Evolutionary conservation across 2,113 vertebrate species (phyloP), one percentile per base, ranked within the genome.

Genomic region (Ovis canadensis): DNA sequence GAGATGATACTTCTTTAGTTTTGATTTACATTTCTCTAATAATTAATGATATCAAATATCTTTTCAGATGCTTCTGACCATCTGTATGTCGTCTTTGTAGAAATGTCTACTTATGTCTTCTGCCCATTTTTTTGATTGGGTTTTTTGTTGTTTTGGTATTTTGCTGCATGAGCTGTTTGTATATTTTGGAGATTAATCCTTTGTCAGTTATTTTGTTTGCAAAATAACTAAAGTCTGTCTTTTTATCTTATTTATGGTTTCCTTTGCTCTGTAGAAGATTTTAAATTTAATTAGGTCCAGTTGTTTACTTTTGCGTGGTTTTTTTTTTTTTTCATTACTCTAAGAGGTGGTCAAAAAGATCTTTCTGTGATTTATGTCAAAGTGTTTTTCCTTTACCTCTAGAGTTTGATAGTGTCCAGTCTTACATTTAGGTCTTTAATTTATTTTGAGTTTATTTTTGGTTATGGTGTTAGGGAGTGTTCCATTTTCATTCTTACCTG

Each of bases 231-330:
- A 43, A 23, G 3, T 23, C 12, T 77, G 14, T 62, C 21, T 43
- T 40, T 27, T 27, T 43, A 21, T 7, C 21, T 14, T 77, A 23
- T 27, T 77, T 43, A 7, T 77, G 11, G 36, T 43, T 77, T 43
- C 23, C 36, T 77, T 77, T 77, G 23, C 11, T 14, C 23, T 77
- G 36, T 6, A 77, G 21, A 71, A 71, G 67, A 4, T 36, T 36
- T 71, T 71, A 36, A 71, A 17, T 71, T 71, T 36, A 36, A 71
- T 71, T 36, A 71, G 9, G 67, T 71, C 67, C n/a, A 10, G 10
- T 71, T 71, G 67, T 36, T 21, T 71, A 71, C 21, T 71, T 71
- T 36, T 36, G n/a, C 1, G 0, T n/a, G 1, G 4, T 36, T 36
- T 36, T 36, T 36, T 36, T 36, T 36, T 36, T 36, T 36, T 36